phyloP scores from a whole-genome alignment of 2,888 invertebrate species.

The Latrodectus elegans region DNA sequence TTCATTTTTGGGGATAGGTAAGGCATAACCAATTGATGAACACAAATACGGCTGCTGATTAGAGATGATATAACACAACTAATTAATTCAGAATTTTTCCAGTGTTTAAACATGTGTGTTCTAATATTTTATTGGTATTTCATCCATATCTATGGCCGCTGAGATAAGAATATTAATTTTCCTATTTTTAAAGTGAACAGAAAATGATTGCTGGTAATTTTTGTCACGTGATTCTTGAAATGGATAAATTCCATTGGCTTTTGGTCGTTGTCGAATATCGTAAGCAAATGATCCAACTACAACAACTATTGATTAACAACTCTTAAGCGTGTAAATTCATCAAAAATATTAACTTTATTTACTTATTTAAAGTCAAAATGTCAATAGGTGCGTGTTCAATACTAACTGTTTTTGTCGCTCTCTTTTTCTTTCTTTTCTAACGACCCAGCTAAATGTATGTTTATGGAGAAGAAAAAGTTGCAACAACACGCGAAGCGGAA shows the following conservation, averaged over 20 bases:
- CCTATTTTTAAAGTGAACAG: background rate
- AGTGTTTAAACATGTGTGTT: too few species aligned
- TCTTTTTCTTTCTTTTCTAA: slow-evolving; percentile 14
- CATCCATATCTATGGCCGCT: too few species aligned
- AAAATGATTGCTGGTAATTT: too few species aligned
- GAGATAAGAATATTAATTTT: background rate
- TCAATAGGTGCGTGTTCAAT: slow-evolving; percentile 10
- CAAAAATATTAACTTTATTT: background rate
- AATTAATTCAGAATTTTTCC: too few species aligned
- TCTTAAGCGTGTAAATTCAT: background rate
- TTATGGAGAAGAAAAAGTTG: slow-evolving; percentile 15
- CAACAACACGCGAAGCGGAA: slow-evolving; percentile 30
- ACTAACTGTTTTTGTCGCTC: slow-evolving; percentile 17
- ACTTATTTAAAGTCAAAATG: background rate
- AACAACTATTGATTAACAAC: background rate
- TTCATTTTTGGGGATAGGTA: too few species aligned
- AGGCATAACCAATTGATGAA: too few species aligned
- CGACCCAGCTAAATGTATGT: slow-evolving; percentile 21
- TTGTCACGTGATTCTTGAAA: too few species aligned
- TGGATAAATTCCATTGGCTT: background rate
- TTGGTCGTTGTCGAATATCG: background rate
- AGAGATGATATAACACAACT: too few species aligned
- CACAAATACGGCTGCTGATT: too few species aligned
- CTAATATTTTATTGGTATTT: too few species aligned
- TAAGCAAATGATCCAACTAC: background rate